Percentiles rank a stretch among this genome's conserved stretches.
Conservation (phyloP, 1,140 invertebrate genomes). For the Rhagoletis zephyria region DNA sequence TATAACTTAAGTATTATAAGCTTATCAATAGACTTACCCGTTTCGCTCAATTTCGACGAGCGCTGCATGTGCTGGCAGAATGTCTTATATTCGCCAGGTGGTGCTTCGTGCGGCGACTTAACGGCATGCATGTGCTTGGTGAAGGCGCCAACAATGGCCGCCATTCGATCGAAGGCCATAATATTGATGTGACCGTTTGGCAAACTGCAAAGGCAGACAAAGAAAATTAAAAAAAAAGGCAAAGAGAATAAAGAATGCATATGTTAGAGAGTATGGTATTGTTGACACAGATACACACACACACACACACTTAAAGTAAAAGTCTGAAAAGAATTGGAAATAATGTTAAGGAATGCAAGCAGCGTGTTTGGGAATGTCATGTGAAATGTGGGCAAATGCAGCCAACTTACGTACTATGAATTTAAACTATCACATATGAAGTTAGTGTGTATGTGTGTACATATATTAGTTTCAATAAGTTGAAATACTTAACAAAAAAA, state of each 20-base stretch:
- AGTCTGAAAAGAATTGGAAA: background rate
- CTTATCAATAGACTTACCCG: conserved; percentile 62
- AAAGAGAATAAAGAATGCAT: background rate
- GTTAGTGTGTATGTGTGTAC: no score
- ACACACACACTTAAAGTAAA: background rate
- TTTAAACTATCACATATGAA: background rate
- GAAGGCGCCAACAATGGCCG: conserved; percentile 71
- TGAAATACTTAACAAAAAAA: background rate
- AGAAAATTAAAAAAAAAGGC: background rate
- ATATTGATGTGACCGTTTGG: conserved; percentile 73
- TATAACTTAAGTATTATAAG: background rate
- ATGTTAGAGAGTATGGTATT: background rate
- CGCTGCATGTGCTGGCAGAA: conserved; percentile 69
- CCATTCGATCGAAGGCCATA: conserved; percentile 71
- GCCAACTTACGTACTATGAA: background rate
- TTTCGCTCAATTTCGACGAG: conserved; percentile 66
- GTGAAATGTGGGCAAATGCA: conserved; percentile 3
- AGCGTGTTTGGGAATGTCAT: background rate
- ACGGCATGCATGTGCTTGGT: conserved; percentile 70
- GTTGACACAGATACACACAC: background rate
- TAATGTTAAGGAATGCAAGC: conserved; percentile 19
- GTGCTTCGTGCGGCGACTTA: conserved; percentile 59
- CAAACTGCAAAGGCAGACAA: conserved; percentile 62
- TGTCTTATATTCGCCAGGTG: conserved; percentile 67
- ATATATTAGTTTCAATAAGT: conserved; percentile 11